These are phyloP conservation scores for Fratercula arctica DNA, from an alignment of 2,797 vertebrate genomes.

Conservation along the genomic window DNA sequence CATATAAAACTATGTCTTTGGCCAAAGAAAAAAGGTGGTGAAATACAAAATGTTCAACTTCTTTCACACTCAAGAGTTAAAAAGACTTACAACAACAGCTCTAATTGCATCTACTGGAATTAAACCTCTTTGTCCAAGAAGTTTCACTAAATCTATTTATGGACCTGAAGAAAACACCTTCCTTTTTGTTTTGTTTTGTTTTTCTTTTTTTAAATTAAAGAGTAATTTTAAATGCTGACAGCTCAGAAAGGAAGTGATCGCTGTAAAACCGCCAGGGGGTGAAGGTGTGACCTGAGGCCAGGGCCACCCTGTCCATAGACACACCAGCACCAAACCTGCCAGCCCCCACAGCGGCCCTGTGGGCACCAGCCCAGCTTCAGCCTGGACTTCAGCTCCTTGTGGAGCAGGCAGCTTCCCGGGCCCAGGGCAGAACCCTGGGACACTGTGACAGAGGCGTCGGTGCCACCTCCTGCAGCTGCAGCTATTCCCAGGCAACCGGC, in stretches of 20 bases:
- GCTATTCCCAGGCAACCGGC: background rate
- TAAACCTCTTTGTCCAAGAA: background rate
- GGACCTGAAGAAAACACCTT: background rate
- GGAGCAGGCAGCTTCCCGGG: fast-evolving
- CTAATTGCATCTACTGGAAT: background rate
- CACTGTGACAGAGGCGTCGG: fast-evolving
- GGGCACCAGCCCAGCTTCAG: background rate
- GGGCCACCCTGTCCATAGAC: background rate
- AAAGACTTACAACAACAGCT: background rate
- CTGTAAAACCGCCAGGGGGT: fast-evolving
- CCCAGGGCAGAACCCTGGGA: background rate
- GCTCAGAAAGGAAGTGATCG: fast-evolving
- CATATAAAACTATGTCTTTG: background rate
- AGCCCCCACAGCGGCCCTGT: background rate
- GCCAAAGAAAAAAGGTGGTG: background rate
- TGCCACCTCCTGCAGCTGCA: fast-evolving
- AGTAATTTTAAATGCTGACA: background rate
- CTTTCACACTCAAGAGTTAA: background rate
- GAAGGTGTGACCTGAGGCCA: background rate
- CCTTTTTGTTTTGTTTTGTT: background rate
- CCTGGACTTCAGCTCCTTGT: background rate
- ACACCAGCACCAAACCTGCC: background rate
- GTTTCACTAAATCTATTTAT: background rate
- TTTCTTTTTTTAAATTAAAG: background rate
- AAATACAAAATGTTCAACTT: background rate